Evolutionary conservation across 2,888 invertebrate species (phyloP).

Genomic region (Trachelus stipa): DNA sequence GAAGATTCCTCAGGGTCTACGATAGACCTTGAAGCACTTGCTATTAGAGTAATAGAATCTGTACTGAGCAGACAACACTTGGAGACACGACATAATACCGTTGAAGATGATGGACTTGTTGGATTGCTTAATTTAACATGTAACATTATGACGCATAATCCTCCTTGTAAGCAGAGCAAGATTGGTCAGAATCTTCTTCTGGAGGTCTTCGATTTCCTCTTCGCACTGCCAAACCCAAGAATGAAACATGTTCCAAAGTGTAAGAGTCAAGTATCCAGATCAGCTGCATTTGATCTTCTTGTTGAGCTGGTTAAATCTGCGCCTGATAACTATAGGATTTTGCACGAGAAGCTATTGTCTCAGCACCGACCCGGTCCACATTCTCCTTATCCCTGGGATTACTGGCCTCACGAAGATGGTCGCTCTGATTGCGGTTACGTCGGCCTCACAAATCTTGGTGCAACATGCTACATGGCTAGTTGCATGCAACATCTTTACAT

Average conservation of each 20-base stretch:
- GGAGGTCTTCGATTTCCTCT: slow-evolving; percentile 86
- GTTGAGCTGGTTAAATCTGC: slow-evolving; percentile 89
- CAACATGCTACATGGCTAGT: slow-evolving; percentile 97
- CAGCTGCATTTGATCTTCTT: slow-evolving; percentile 90
- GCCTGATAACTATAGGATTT: slow-evolving; percentile 85
- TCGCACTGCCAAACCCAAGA: slow-evolving; percentile 88
- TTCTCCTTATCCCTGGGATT: slow-evolving; percentile 94
- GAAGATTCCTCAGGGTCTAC: slow-evolving; percentile 68
- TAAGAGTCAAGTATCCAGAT: slow-evolving; percentile 89
- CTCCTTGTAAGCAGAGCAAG: slow-evolving; percentile 85
- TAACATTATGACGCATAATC: slow-evolving; percentile 90
- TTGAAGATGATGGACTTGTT: slow-evolving; percentile 91
- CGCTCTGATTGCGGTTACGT: slow-evolving; percentile 95
- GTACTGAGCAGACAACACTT: slow-evolving; percentile 83
- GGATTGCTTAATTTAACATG: slow-evolving; percentile 88
- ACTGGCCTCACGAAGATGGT: slow-evolving; percentile 97
- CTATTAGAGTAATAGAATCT: slow-evolving; percentile 79
- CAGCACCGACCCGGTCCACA: slow-evolving; percentile 89
- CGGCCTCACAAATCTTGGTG: slow-evolving; percentile 93
- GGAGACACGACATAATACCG: slow-evolving; percentile 83
- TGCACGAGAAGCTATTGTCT: slow-evolving; percentile 84
- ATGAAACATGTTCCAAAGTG: slow-evolving; percentile 91
- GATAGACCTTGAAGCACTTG: slow-evolving; percentile 80
- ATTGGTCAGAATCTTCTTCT: slow-evolving; percentile 78
- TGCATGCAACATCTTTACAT: slow-evolving; percentile 97